Conservation (phyloP, 1,140 invertebrate genomes). For the Drosophila sp. region DNA sequence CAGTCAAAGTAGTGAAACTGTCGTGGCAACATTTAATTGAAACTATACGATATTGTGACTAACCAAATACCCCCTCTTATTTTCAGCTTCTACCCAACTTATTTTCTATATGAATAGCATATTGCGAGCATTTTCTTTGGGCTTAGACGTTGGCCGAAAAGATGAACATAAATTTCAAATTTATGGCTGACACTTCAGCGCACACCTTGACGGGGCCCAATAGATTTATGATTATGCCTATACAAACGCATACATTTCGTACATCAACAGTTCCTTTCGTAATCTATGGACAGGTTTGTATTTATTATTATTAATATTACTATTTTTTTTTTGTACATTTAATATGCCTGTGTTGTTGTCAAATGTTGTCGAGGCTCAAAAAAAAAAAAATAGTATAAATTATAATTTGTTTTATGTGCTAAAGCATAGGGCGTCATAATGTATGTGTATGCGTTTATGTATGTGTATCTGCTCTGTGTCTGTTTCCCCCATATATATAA, state of each 20-base stretch:
- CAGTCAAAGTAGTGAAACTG: slow-evolving; percentile 62
- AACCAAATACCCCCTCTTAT: background rate
- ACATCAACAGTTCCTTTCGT: slow-evolving; percentile 80
- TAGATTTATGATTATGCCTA: slow-evolving; percentile 71
- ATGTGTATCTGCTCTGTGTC: slow-evolving; percentile 10
- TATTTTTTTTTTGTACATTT: slow-evolving; percentile 35
- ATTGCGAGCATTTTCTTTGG: slow-evolving; percentile 34
- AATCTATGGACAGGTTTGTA: slow-evolving; percentile 62
- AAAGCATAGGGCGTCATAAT: slow-evolving; percentile 49
- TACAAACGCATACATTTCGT: slow-evolving; percentile 53
- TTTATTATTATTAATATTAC: slow-evolving; percentile 46
- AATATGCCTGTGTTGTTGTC: slow-evolving; percentile 36
- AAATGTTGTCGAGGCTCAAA: slow-evolving; percentile 44
- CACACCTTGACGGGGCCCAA: slow-evolving; percentile 58
- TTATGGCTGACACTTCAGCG: slow-evolving; percentile 72
- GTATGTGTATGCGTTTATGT: slow-evolving; percentile 6
- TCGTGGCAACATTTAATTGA: slow-evolving; percentile 55
- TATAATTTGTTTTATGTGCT: slow-evolving; percentile 72
- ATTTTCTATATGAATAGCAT: too few species aligned
- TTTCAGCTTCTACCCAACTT: too few species aligned
- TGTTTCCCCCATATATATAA: slow-evolving; percentile 59
- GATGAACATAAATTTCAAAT: slow-evolving; percentile 78
- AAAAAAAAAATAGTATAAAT: slow-evolving; percentile 47
- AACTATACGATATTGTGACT: slow-evolving; percentile 15
- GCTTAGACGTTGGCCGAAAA: slow-evolving; percentile 46